Percentiles rank a stretch among this genome's conserved stretches.
Evolutionary conservation across 1,140 invertebrate genomes (phyloP).

Genomic region (Musca domestica): DNA sequence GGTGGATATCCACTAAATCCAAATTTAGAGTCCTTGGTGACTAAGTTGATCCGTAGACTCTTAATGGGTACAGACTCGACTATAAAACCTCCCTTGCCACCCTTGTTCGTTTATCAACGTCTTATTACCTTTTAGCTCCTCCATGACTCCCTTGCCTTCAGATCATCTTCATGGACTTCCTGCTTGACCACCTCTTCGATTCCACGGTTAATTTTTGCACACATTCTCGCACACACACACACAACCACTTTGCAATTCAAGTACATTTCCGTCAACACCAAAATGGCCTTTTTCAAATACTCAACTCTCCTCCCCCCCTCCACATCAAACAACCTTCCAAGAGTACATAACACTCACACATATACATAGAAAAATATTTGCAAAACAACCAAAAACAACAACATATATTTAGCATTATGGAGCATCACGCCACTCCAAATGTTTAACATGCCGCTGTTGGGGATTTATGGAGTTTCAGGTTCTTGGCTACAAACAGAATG

Average conservation of each 20-base stretch:
- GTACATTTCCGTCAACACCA: conserved; percentile 14
- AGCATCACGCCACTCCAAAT: conserved; percentile 11
- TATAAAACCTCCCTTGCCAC: too few species aligned
- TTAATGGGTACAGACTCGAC: too few species aligned
- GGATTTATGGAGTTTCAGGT: too few species aligned
- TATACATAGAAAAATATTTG: not conserved
- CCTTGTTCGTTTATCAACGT: too few species aligned
- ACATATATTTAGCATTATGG: conserved; percentile 11
- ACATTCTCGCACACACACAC: not conserved
- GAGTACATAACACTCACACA: not conserved
- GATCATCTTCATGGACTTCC: not conserved
- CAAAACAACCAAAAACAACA: too few species aligned
- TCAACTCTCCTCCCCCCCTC: not conserved
- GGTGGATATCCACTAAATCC: too few species aligned
- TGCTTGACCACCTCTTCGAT: not conserved
- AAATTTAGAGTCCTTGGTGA: too few species aligned
- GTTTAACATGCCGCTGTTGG: too few species aligned
- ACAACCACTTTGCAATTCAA: not conserved
- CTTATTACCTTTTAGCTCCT: too few species aligned
- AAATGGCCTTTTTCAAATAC: not conserved
- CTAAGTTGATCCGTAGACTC: too few species aligned
- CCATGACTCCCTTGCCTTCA: too few species aligned
- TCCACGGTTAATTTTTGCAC: conserved; percentile 3
- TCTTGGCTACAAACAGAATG: too few species aligned
- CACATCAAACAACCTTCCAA: not conserved